Percentiles rank a stretch among this genome's conserved stretches.
These are phyloP conservation scores for Eremophila alpestris DNA, from an alignment of 2,797 vertebrate genomes.

Conservation along the genomic window DNA sequence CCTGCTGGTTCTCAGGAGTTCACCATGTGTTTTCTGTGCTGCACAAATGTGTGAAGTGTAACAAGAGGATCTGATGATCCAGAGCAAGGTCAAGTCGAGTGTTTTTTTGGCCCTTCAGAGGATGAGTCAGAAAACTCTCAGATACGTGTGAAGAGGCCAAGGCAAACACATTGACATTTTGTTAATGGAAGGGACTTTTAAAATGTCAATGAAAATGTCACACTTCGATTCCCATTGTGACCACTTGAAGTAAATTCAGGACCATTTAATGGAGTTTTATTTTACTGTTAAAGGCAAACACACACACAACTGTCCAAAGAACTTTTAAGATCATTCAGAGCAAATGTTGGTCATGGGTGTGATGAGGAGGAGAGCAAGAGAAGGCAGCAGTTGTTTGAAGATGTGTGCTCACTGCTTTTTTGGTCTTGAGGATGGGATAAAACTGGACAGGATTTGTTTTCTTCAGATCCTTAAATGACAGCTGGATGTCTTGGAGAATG, in stretches of 20 bases:
- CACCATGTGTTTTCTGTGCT: rapidly evolving
- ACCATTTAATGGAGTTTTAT: constrained; percentile 2
- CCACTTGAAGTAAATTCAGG: constrained; percentile 35
- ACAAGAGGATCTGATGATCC: not conserved
- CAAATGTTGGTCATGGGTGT: not conserved
- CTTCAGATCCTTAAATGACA: not conserved
- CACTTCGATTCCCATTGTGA: constrained; percentile 15
- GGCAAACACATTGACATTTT: constrained; percentile 23
- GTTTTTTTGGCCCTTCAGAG: not conserved
- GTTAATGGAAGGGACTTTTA: constrained; percentile 36
- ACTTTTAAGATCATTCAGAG: not conserved
- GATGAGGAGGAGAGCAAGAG: not conserved
- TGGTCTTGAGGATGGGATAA: not conserved
- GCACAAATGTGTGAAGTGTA: not conserved
- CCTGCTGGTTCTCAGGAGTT: not conserved
- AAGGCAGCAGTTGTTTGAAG: not conserved
- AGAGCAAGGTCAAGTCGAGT: not conserved
- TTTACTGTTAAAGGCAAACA: constrained; percentile 12
- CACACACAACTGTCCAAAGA: not conserved
- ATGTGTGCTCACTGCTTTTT: not conserved
- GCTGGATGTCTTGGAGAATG: not conserved
- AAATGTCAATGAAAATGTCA: constrained; percentile 47
- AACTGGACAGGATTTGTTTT: not conserved
- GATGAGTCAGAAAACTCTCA: not conserved
- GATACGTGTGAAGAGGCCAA: not conserved